phyloP scores from a whole-genome alignment of 2,797 vertebrate genomes.

The Paramormyrops hopkinsi region DNA sequence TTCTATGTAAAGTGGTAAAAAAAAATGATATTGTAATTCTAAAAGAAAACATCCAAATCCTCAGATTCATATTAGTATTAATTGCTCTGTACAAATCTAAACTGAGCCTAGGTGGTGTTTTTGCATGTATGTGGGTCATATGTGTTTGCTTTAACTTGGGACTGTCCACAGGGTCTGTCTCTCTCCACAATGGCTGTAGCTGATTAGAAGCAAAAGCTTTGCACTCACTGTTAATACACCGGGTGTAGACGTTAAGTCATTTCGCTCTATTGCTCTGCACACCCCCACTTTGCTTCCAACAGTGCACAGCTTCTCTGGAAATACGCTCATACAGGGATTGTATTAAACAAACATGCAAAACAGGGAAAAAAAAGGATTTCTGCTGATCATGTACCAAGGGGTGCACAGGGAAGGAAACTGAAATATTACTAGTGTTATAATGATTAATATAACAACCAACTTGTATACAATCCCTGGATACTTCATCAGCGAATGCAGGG shows the following conservation, averaged over 20 bases:
- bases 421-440: slow-evolving; percentile 11
- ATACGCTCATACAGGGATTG: background rate
- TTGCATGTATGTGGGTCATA: background rate
- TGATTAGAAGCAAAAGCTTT: background rate
- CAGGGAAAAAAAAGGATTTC: background rate
- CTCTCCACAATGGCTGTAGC: background rate
- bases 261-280: background rate
- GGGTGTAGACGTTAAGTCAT: background rate
- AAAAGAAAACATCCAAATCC: background rate
- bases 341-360: slow-evolving; percentile 13
- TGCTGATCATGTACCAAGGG: slow-evolving; percentile 7
- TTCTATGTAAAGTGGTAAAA: background rate
- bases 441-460: background rate
- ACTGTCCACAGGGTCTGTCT: background rate
- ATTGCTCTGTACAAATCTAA: background rate
- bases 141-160: background rate
- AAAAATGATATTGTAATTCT: background rate
- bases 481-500: background rate
- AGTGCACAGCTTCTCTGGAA: background rate
- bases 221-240: background rate
- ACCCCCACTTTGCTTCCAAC: background rate
- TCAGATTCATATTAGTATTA: background rate
- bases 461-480: background rate
- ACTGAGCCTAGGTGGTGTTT: no score
- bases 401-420: background rate